Base-by-base conservation (phyloP, 2,888 invertebrate species). In the Caenorhabditis wallacei region DNA sequence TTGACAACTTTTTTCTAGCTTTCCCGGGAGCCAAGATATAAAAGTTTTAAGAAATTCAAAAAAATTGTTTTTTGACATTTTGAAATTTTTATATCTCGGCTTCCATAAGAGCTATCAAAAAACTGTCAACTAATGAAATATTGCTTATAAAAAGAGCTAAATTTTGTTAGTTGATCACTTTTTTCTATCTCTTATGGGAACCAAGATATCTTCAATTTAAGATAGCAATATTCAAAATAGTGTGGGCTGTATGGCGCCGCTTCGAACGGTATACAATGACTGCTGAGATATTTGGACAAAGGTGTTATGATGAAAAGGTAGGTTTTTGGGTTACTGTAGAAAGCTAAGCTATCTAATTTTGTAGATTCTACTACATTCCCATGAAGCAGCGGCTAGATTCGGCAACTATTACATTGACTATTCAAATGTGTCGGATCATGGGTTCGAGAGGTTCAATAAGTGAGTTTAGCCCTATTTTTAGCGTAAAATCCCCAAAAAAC, bases 201-300 rank as follows among this genome's bases (percentile, higher is more conserved):
- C n/a, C n/a, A n/a, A n/a, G n/a, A n/a, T n/a, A n/a, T n/a, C n/a
- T n/a, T n/a, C n/a, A n/a, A 18, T 61, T 78, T 35, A 51, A 80
- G 72, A 26, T 81, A n/a, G 81, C 81, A 56, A 72, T 81, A n/a
- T 81, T 81, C 81, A 81, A 81, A 75, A 81, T 75, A 22, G 75
- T 81, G 4, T 81, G 81, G 81, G 81, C 81, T 11, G 75, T 75
- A 2, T 81, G 81, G 81, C 22, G 81, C 10, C 61, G 81, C 18
- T 81, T 81, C 59, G 81, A 81, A 51, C 20, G 81, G 18, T 81
- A 53, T 43, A 75, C 75, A 30, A 81, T 75, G 75, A 63, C 81
- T 4, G 81, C 81, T n/a, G 70, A 81, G 53, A 53, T 81, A 1
- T 81, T 81, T 22, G 81, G 81, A 13, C 81, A 81, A 30, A 48